phyloP scores from a whole-genome alignment of 1,140 invertebrate species.

The Parasteatoda tepidariorum region DNA sequence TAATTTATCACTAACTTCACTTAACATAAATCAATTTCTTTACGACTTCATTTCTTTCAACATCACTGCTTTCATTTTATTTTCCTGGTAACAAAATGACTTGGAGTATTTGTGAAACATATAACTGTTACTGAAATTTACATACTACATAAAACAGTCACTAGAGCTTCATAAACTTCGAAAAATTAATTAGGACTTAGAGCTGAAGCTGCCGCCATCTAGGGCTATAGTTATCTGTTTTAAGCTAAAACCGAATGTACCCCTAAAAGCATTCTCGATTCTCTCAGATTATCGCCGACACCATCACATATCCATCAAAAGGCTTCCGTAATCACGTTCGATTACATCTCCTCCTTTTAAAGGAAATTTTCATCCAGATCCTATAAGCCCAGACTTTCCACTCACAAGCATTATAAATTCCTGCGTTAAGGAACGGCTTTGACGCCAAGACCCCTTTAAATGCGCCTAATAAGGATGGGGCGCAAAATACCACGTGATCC shows the following conservation, averaged over 20 bases:
- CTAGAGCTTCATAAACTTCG: too few species aligned
- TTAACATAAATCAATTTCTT: too few species aligned
- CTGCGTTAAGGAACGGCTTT: not conserved
- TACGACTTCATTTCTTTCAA: too few species aligned
- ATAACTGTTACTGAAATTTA: too few species aligned
- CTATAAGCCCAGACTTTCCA: not conserved
- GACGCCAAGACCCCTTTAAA: not conserved
- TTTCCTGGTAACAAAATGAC: too few species aligned
- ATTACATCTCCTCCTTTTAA: not conserved
- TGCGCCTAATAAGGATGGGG: slow-evolving; percentile 45
- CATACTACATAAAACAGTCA: too few species aligned
- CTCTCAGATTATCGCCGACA: not conserved
- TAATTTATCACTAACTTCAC: too few species aligned
- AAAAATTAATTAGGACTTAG: too few species aligned
- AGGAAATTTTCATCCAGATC: slow-evolving; percentile 13
- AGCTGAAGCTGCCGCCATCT: too few species aligned
- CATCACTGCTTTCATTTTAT: too few species aligned
- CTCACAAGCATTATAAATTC: slow-evolving; percentile 38
- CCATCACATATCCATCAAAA: slow-evolving; percentile 26
- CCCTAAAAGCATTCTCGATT: not conserved
- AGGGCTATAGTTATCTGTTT: not conserved
- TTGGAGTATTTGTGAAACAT: too few species aligned
- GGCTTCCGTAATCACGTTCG: slow-evolving; percentile 28
- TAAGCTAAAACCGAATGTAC: not conserved
- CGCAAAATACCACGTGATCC: slow-evolving; percentile 36